Evolutionary conservation across 2,888 invertebrate species (phyloP), one percentile per base, ranked within the genome.

Genomic region (Aspidapion aeneum): DNA sequence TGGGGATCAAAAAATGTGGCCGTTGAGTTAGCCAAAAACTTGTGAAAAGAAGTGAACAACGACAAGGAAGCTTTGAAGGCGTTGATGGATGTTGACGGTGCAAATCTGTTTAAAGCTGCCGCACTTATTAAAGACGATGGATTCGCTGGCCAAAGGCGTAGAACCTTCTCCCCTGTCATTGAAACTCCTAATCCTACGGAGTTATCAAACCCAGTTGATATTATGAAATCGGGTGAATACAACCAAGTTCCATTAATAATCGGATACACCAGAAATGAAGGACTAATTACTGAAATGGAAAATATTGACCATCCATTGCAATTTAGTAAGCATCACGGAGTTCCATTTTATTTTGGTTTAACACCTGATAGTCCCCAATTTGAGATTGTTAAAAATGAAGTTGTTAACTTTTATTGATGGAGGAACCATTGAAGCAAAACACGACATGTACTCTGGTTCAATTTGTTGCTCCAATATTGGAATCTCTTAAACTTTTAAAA

Each of bases 231-330:
- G 18, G 77, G 77, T 18, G 69, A 69, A n/a, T 77, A 73, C 63
- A 74, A 72, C 54, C 71, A 78, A 60, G 76, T 79, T 5, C 79
- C 79, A 1, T 63, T 78, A 19, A 72, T 79, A 1, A 71, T 78
- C 55, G 79, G 79, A 2, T 75, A 73, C 50, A 77, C 68, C 16
- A 63, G 68, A 7, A 69, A 73, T 55, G 79, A 79, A 70, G 79
- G 79, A 7, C 70, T 35, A 12, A 7, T 35, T 7, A 35, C 12
- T 35, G 35, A 35, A 35, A 12, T 12, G 5, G n/a, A n/a, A n/a
- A 35, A 35, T 12, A 35, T 35, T 35, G 35, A 12, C 3, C 12
- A 7, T 35, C 35, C 35, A 35, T 12, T 7, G 3, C 5, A 35
- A 35, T 35, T 35, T 35, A 35, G 35, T 35, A 35, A 12, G 12